phyloP scores from a whole-genome alignment of 2,113 vertebrate genomes.

The Melanocharis versteri region DNA sequence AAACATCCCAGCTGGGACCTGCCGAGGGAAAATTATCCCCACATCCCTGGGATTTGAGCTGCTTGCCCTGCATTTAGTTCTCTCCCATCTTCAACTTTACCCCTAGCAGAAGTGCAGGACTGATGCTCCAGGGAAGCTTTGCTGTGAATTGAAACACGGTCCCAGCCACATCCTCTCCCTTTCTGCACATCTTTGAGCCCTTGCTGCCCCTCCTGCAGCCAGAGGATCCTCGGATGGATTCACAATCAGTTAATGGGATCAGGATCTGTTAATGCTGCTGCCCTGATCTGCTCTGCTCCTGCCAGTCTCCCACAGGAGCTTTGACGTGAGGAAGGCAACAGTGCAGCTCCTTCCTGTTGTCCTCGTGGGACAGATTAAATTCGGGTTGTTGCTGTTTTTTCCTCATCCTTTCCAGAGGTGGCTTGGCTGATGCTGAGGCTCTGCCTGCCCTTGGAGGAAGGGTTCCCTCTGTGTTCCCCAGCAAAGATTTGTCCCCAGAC shows the following conservation, averaged over 20 bases:
- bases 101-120: not conserved
- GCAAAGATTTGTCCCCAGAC: not conserved
- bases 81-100: not conserved
- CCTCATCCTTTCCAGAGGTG: not conserved
- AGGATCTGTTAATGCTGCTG: not conserved
- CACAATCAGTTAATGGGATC: rapidly evolving
- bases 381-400: not conserved
- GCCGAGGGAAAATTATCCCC: not conserved
- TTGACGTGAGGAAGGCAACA: not conserved
- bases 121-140: not conserved
- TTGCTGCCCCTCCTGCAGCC: not conserved
- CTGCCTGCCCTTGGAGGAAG: not conserved
- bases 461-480: not conserved
- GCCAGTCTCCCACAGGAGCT: not conserved
- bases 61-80: not conserved
- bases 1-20: not conserved
- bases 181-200: not conserved
- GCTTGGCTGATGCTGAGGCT: not conserved
- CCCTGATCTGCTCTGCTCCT: not conserved
- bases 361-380: not conserved
- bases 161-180: not conserved
- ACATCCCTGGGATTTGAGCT: rapidly evolving
- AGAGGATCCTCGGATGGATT: rapidly evolving
- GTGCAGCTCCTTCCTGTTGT: not conserved
- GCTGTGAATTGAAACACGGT: rapidly evolving